Conservation (phyloP, 2,797 vertebrate genomes). For the Tamandua tetradactyla region DNA sequence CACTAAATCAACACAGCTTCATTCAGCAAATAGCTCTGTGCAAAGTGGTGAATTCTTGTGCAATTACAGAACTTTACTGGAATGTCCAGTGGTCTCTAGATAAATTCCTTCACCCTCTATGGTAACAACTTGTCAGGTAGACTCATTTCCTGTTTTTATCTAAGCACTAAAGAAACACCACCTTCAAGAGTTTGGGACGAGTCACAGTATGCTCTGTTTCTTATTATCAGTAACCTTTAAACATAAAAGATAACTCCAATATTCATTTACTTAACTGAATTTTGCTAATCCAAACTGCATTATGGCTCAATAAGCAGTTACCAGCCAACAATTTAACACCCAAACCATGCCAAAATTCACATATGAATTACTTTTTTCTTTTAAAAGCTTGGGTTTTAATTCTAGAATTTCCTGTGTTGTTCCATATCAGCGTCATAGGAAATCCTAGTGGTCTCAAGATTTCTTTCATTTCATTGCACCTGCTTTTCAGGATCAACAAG, state of each 20-base stretch:
- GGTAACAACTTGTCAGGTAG: conserved; percentile 78
- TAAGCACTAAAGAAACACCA: conserved; percentile 60
- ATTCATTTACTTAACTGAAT: conserved; percentile 56
- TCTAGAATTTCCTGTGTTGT: conserved; percentile 82
- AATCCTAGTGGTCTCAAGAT: conserved; percentile 86
- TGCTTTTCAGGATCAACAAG: conserved; percentile 86
- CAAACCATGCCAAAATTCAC: conserved; percentile 39
- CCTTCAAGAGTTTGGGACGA: conserved; percentile 59
- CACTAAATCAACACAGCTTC: conserved; percentile 60
- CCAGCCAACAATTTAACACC: conserved; percentile 35
- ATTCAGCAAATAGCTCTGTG: conserved; percentile 61
- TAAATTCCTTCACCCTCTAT: conserved; percentile 77
- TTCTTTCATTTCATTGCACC: conserved; percentile 87
- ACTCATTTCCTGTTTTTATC: conserved; percentile 82
- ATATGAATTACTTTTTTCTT: conserved; percentile 65
- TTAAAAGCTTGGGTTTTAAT: conserved; percentile 66
- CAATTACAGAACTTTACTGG: conserved; percentile 70
- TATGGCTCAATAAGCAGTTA: conserved; percentile 38
- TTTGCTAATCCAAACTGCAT: conserved; percentile 41
- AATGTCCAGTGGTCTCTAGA: conserved; percentile 70
- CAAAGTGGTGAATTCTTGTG: conserved; percentile 67
- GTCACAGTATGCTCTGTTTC: conserved; percentile 40
- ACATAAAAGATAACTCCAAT: conserved; percentile 48
- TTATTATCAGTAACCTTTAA: conserved; percentile 47
- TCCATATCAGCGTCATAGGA: conserved; percentile 84